phyloP scores from a whole-genome alignment of 2,888 invertebrate genomes.

The Sclerodermus sp. region DNA sequence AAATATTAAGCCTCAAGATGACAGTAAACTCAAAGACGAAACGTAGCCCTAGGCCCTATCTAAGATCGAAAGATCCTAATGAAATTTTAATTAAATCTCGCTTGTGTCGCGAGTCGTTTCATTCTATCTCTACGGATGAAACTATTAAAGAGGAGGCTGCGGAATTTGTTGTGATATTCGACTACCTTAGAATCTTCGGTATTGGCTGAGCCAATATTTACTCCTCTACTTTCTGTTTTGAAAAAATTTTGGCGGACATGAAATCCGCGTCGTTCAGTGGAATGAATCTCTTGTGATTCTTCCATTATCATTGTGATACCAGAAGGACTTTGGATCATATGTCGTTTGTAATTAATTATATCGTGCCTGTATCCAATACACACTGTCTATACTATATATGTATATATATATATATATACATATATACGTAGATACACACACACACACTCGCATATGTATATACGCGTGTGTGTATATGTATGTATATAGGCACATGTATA shows the following conservation, averaged over 20 bases:
- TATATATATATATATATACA: slow-evolving; percentile 23
- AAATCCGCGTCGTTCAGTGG: slow-evolving; percentile 18
- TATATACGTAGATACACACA: slow-evolving; percentile 10
- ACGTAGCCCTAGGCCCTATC: slow-evolving; percentile 56
- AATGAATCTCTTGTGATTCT: slow-evolving; percentile 31
- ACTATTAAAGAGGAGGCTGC: no score
- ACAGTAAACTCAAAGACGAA: slow-evolving; percentile 71
- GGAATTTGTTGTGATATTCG: no score
- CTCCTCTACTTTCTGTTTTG: neutral
- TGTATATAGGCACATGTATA: slow-evolving; percentile 4
- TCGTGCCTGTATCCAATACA: slow-evolving; percentile 55
- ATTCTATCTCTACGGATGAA: no score
- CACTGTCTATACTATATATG: slow-evolving; percentile 38
- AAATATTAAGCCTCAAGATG: slow-evolving; percentile 64
- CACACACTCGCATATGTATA: no score
- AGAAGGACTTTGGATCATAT: slow-evolving; percentile 46
- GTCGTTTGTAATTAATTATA: slow-evolving; percentile 53
- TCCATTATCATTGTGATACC: slow-evolving; percentile 50
- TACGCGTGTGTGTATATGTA: slow-evolving; percentile 1
- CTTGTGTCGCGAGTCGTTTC: slow-evolving; percentile 18
- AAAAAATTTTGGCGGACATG: slow-evolving; percentile 27
- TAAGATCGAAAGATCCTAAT: slow-evolving; percentile 30
- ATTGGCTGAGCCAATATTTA: no score
- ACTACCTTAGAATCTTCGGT: no score
- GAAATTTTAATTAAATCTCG: slow-evolving; percentile 32